Base-by-base conservation (phyloP, 1,140 invertebrate species). In the Bombus affinis region DNA sequence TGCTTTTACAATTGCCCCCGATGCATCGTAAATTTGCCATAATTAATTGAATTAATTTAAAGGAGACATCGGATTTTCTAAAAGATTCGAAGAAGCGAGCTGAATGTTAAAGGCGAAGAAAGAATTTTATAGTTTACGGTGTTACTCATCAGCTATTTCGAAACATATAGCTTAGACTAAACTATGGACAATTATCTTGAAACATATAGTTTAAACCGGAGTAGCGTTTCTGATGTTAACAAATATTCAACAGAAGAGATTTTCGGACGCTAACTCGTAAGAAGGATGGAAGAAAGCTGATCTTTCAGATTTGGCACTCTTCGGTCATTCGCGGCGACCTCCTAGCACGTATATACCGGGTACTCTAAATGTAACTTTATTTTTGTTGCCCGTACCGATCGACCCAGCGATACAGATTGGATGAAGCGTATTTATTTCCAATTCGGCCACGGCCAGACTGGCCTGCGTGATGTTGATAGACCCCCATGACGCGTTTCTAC, bases 391-490 rank as follows among this genome's bases (percentile, higher is more conserved):
- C 82, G 79, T 83, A 86, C 77, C 66, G 75, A 37, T 72, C 80
- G 59, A 81, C 88, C 71, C 71, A 89, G 83, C 75, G 83, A 86
- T 89, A 76, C 72, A 74, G 85, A 76, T 71, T 59, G 59, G 75
- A 86, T 28, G 80, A 75, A 89, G 81, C 84, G 84, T 91, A 94
- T 95, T 94, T 95, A 95, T 95, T 94, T 95, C 93, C 90, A 95
- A 95, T 91, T 92, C 93, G 94, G 94, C 93, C 94, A 95, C 93
- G 94, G 94, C 93, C 94, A 94, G 91, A 92, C 78, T 22, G 73
- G n/a, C 83, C 79, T 72, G n/a, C 44, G 6, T 35, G n/a, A 70
- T 18, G 32, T 68, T 32, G 73, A 85, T 87, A 44, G 71, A 35
- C 53, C 72, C 81, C 78, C 85, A 89, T 88, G 77, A 81, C 81